These are phyloP conservation scores for Xenopus laevis DNA, from an alignment of 2,113 vertebrate species.

Conservation along the genomic window DNA sequence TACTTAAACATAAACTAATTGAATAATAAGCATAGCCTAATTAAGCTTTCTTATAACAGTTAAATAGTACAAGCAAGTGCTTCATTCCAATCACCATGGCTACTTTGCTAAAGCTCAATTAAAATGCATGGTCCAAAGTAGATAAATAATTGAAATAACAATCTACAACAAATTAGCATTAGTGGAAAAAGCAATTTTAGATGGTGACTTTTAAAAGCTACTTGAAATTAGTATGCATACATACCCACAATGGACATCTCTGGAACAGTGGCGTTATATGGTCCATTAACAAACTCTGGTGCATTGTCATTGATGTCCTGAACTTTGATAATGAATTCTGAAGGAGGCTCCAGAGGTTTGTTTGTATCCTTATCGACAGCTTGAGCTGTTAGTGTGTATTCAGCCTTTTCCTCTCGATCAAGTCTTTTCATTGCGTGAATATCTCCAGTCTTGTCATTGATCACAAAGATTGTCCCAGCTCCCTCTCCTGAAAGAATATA, in stretches of 20 bases:
- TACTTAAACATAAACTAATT: conserved; percentile 45
- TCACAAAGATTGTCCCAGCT: conserved; percentile 96
- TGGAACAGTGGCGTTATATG: conserved; percentile 86
- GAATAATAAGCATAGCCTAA: conserved; percentile 59
- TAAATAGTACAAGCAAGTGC: conserved; percentile 11
- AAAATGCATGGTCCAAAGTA: conserved; percentile 58
- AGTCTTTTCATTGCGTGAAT: conserved; percentile 98
- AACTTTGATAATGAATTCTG: conserved; percentile 98
- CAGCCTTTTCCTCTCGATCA: conserved; percentile 95
- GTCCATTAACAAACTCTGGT: conserved; percentile 88
- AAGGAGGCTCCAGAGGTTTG: conserved; percentile 88
- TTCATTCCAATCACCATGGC: conserved; percentile 29
- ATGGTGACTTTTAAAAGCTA: conserved; percentile 10
- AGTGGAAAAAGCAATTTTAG: conserved; percentile 40
- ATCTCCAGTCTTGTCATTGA: conserved; percentile 94
- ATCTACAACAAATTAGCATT: conserved; percentile 39
- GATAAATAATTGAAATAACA: conserved; percentile 58
- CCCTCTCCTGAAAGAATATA: conserved; percentile 93
- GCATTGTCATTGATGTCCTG: conserved; percentile 99
- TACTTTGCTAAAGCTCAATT: conserved; percentile 33
- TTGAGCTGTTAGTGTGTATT: conserved; percentile 93
- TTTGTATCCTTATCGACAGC: conserved; percentile 86
- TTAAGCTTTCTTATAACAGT: conserved; percentile 49
- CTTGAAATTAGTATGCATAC: conserved; percentile 51
- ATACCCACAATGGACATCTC: conserved; percentile 95